Conservation (phyloP, 2,113 vertebrate genomes). For the Typhlomys cinereus region DNA sequence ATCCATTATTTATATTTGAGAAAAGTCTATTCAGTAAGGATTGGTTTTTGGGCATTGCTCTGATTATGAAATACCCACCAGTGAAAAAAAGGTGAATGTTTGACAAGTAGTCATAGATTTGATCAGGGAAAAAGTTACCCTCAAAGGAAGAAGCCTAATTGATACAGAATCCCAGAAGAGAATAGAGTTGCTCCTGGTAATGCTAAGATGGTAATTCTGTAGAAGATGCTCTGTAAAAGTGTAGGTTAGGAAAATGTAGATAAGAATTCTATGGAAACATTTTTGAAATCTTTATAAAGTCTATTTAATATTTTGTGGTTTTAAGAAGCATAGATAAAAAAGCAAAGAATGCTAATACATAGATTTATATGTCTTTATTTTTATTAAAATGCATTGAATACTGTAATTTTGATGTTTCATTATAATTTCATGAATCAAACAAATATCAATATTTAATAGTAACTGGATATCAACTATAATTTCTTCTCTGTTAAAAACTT, state of each 20-base stretch:
- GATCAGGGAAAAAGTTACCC: background rate
- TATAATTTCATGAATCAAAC: no score
- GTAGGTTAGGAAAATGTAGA: background rate
- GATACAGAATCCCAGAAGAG: background rate
- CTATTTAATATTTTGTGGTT: no score
- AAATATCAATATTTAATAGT: background rate
- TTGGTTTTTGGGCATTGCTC: background rate
- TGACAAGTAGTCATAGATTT: background rate
- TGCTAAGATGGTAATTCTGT: background rate
- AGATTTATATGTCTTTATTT: no score
- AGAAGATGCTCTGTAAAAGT: no score
- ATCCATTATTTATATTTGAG: background rate
- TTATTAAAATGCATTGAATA: no score
- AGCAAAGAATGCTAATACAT: no score
- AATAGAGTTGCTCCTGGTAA: no score
- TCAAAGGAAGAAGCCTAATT: background rate
- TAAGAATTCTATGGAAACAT: background rate
- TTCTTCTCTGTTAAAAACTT: constrained; percentile 15
- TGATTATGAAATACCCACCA: background rate
- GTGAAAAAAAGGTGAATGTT: background rate
- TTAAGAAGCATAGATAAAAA: no score
- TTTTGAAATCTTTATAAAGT: background rate
- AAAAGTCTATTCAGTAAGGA: background rate
- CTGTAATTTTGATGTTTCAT: no score
- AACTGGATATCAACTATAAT: background rate